Evolutionary conservation across 1,140 invertebrate species (phyloP).

Genomic region (Orchesella cincta): DNA sequence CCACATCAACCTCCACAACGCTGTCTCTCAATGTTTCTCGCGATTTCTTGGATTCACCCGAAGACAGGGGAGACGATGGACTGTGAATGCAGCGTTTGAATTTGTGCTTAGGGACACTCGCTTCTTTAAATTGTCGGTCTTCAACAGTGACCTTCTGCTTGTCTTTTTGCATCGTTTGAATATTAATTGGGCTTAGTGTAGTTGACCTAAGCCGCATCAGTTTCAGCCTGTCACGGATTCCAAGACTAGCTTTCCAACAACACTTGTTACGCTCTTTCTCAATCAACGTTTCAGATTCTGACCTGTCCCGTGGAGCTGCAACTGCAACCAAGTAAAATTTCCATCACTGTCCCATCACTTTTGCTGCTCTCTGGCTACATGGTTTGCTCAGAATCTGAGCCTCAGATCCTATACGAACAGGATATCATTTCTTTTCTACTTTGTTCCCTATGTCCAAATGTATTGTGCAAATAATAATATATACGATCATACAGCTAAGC

Average conservation of each 20-base stretch:
- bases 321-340: conserved; percentile 48
- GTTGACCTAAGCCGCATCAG: conserved; percentile 20
- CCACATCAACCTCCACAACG: conserved; percentile 11
- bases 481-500: no score
- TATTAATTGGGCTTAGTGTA: conserved; percentile 21
- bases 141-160: conserved; percentile 9
- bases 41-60: not conserved
- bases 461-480: not conserved
- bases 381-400: not conserved
- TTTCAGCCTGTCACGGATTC: conserved; percentile 28
- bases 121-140: no score
- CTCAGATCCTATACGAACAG: no score
- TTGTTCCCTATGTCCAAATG: not conserved
- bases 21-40: not conserved
- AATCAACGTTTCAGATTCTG: conserved; percentile 17
- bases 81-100: conserved; percentile 28
- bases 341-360: conserved; percentile 22
- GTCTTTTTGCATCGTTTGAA: conserved; percentile 14
- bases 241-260: conserved; percentile 28
- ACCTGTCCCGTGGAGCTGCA: conserved; percentile 39
- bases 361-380: not conserved
- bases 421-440: not conserved
- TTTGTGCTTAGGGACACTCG: no score
- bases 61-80: not conserved
- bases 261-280: conserved; percentile 16